Evolutionary conservation across 2,113 vertebrate species (phyloP), one percentile per base, ranked within the genome.

Genomic region (Grammomys dolichurus): DNA sequence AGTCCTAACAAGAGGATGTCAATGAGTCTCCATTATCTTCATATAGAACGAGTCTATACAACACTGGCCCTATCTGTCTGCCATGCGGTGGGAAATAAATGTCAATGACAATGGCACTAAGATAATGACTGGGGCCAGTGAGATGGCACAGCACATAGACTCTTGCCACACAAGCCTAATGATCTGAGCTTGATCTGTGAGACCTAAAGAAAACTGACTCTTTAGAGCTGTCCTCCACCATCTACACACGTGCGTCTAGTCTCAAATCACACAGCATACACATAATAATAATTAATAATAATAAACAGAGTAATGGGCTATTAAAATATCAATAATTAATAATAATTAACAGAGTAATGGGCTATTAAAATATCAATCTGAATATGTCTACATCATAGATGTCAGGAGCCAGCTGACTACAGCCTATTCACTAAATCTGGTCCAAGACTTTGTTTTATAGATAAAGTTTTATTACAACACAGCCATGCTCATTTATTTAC

Each of bases 381-480:
- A 26, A 8, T 43, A 17, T 46, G 7, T 48, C 26, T 4, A 28
- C 22, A 54, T 80, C 20, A 46, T 33, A 63, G 92, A 54, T 36
- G n/a, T 58, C 0, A 89, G 10, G 48, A 69, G 33, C 33, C 11
- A 48, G 36, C 28, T 70, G 33, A 78, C 19, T 90, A 33, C 7
- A 48, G 69, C 36, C 56, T 63, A 1, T 56, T 48, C 33, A 33
- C 10, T 67, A 40, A 96, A 58, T 89, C 31, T 65, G 36, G 24
- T 7, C 28, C 40, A 1, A 8, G 26, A 43, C 16, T 40, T 93
- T 26, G 65, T 77, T 89, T 90, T 96, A 19, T 67, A 67, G 65
- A 88, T 95, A 93, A 96, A 96, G 72, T 75, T 96, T 96, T 91
- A 95, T 91, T 91, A 88, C 60, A 75, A 87, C 72, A 28, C 17